Evolutionary conservation across 1,140 invertebrate species (phyloP).

Genomic region (Epicauta chinensis): DNA sequence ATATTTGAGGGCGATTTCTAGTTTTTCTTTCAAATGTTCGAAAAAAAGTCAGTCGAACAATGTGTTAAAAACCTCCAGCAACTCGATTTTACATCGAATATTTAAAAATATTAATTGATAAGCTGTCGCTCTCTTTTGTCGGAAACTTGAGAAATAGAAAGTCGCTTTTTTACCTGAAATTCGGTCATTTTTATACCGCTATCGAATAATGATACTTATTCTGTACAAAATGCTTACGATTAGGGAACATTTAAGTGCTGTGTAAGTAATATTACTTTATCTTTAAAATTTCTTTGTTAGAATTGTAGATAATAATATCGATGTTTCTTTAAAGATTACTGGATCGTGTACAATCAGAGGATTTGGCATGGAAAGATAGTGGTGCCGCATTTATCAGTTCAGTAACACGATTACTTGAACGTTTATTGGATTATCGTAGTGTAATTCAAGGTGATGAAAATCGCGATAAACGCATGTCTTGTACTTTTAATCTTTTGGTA

Average conservation of each 20-base stretch:
- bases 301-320: conserved; percentile 11
- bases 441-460: conserved; percentile 90
- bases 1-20: too few species aligned
- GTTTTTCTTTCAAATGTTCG: too few species aligned
- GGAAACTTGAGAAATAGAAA: too few species aligned
- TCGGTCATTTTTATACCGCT: too few species aligned
- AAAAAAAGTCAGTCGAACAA: too few species aligned
- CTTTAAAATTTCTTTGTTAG: neutral
- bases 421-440: conserved; percentile 85
- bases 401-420: conserved; percentile 80
- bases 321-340: conserved; percentile 56
- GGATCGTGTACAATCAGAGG: conserved; percentile 77
- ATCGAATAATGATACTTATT: neutral
- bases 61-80: too few species aligned
- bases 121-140: too few species aligned
- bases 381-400: conserved; percentile 88
- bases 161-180: too few species aligned
- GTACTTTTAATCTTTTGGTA: conserved; percentile 91
- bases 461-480: conserved; percentile 91
- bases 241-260: conserved; percentile 86
- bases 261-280: conserved; percentile 59
- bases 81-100: too few species aligned
- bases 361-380: conserved; percentile 83
- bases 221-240: conserved; percentile 11
- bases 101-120: too few species aligned